Evolutionary conservation across 2,888 invertebrate genomes (phyloP), one percentile per base, ranked within the genome.

Genomic region (Cremastobaeus sp.): DNA sequence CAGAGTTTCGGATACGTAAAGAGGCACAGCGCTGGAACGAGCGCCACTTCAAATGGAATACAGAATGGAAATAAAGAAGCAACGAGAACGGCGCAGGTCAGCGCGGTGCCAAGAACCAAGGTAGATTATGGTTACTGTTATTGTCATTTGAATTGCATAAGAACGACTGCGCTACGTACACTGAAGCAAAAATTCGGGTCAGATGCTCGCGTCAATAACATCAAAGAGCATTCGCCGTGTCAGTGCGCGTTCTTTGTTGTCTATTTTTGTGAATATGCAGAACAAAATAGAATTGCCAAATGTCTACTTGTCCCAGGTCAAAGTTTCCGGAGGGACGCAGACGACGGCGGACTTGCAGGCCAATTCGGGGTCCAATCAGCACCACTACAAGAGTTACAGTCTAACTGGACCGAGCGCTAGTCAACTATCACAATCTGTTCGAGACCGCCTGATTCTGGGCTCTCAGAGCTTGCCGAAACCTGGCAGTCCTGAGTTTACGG

Each of bases 321-420:
- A 96, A 89, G 94, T 96, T 18, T 95, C 96, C 3, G 96, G 96
- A 9, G 96, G 96, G 20, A 96, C 96, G 0, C 96, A 96, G 87
- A 96, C 96, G 3, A 93, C 93, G 28, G 93, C 93, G 80, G 94
- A 94, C 82, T 89, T 93, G 30, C 92, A 92, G 86, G 92, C 86
- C 0, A 87, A 85, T 76, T 84, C 84, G 2, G 76, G 77, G 3
- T 80, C 84, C 2, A 84, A 74, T 60, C 85, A 85, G 66, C 92
- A 93, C 59, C 94, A 94, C 77, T 94, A 94, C 82, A 95, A 96
- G 85, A 95, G 95, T 57, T 95, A 94, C 88, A 95, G 95, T 1
- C 88, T 96, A 78, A 95, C 95, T 2, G 95, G 95, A 12, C 93
- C 95, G 18, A 93, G 95, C 9, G 96, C 96, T 3, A 94, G 93